phyloP scores from a whole-genome alignment of 2,797 vertebrate genomes.

The Eulemur mongoz region DNA sequence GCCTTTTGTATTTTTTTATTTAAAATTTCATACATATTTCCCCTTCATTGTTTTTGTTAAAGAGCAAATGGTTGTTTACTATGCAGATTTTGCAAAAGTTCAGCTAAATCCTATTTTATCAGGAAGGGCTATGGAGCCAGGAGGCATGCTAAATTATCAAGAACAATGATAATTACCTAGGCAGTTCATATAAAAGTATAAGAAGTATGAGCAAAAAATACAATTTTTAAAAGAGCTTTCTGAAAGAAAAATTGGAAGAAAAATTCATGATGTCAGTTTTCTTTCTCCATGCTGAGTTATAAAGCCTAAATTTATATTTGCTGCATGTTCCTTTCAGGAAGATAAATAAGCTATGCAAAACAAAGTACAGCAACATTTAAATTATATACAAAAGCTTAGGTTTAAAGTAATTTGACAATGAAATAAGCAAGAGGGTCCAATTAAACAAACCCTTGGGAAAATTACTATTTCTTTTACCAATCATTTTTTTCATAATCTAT shows the following conservation, averaged over 20 bases:
- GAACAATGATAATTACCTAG: slow-evolving; percentile 27
- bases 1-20: not conserved
- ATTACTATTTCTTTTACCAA: slow-evolving; percentile 69
- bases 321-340: slow-evolving; percentile 50
- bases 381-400: slow-evolving; percentile 67
- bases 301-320: slow-evolving; percentile 53
- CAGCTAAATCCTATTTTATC: not conserved
- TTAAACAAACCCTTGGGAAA: slow-evolving; percentile 68
- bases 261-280: slow-evolving; percentile 38
- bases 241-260: slow-evolving; percentile 59
- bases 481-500: slow-evolving; percentile 25
- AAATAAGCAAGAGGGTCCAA: slow-evolving; percentile 61
- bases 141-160: not conserved
- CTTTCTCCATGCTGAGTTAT: slow-evolving; percentile 38
- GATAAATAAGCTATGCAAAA: slow-evolving; percentile 59
- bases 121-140: not conserved
- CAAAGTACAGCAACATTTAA: slow-evolving; percentile 71
- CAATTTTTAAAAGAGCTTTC: not conserved
- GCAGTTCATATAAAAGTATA: not conserved
- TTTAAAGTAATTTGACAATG: slow-evolving; percentile 79
- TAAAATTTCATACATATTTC: not conserved
- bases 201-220: not conserved
- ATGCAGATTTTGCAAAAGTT: not conserved
- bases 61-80: slow-evolving; percentile 23
- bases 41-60: not conserved